Evolutionary conservation across 2,888 invertebrate genomes (phyloP).

Genomic region (Aelia acuminata): DNA sequence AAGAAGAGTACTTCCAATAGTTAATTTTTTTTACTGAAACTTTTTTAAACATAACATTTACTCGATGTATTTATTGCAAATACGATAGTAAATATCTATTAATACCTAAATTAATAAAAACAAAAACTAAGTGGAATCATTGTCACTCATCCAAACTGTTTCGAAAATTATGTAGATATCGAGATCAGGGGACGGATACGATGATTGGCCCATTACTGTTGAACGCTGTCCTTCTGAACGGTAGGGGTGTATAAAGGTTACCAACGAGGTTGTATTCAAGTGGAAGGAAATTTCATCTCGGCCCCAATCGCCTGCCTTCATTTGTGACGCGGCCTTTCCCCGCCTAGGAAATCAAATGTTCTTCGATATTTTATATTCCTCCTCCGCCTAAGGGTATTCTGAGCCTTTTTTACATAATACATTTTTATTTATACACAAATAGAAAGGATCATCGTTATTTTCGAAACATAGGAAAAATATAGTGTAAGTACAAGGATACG

Average conservation of each 20-base stretch:
- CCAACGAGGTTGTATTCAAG: slow-evolving; percentile 15
- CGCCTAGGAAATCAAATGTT: not conserved
- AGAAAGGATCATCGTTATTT: too few relatives aligned
- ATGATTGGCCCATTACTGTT: not conserved
- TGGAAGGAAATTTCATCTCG: slow-evolving; percentile 9
- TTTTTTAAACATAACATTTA: too few relatives aligned
- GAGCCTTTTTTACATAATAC: not conserved
- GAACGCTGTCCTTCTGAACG: not conserved
- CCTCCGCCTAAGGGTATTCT: not conserved
- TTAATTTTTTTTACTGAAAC: too few relatives aligned
- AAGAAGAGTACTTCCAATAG: too few relatives aligned
- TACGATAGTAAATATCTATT: too few relatives aligned
- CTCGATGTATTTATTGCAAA: too few relatives aligned
- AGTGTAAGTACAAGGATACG: too few relatives aligned
- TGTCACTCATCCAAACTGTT: not conserved
- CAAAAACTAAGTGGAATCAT: not conserved
- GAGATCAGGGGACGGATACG: not conserved
- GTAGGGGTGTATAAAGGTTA: not conserved
- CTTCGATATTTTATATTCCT: not conserved
- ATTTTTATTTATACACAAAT: too few relatives aligned
- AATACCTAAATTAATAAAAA: too few relatives aligned
- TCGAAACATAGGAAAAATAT: too few relatives aligned
- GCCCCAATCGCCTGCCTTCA: not conserved
- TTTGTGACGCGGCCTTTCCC: not conserved
- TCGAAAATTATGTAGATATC: not conserved